Evolutionary conservation across 2,888 invertebrate species (phyloP).

Genomic region (Helleia helle): DNA sequence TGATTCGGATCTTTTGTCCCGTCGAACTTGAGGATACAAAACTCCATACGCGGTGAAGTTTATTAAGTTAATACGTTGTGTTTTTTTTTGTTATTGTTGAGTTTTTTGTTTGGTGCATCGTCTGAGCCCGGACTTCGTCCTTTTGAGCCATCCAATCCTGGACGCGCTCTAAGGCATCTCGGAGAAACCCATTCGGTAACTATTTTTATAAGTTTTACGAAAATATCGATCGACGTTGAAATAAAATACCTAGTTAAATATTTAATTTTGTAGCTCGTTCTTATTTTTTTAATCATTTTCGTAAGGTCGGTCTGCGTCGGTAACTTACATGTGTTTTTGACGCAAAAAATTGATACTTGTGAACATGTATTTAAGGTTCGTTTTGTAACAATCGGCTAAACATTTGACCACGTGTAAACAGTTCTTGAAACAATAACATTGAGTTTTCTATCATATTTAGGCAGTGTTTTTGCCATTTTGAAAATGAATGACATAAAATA

Average conservation of each 20-base stretch:
- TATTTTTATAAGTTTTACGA: conserved; percentile 32
- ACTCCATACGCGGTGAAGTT: conserved; percentile 57
- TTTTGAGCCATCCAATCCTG: conserved; percentile 57
- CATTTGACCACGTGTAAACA: conserved; percentile 5
- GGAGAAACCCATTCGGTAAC: conserved; percentile 71
- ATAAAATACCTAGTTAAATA: too few relatives aligned
- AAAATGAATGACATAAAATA: too few relatives aligned
- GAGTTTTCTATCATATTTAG: neutral
- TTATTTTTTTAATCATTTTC: too few relatives aligned
- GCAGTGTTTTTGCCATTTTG: neutral
- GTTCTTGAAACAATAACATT: neutral
- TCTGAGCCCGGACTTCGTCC: conserved; percentile 64
- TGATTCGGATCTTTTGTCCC: conserved; percentile 54
- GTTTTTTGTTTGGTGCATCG: conserved; percentile 74
- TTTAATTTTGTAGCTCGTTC: too few relatives aligned
- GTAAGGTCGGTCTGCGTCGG: neutral
- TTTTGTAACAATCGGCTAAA: neutral
- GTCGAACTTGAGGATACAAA: conserved; percentile 50
- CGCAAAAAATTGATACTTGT: neutral
- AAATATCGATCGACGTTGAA: neutral
- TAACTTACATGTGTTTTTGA: neutral
- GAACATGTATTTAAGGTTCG: neutral
- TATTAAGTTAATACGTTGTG: conserved; percentile 60
- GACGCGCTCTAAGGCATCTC: conserved; percentile 54
- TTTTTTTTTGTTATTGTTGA: conserved; percentile 71